Percentiles rank a stretch among this genome's conserved stretches.
Evolutionary conservation across 2,113 vertebrate species (phyloP).

Genomic region (Poeciliopsis occidentalis): DNA sequence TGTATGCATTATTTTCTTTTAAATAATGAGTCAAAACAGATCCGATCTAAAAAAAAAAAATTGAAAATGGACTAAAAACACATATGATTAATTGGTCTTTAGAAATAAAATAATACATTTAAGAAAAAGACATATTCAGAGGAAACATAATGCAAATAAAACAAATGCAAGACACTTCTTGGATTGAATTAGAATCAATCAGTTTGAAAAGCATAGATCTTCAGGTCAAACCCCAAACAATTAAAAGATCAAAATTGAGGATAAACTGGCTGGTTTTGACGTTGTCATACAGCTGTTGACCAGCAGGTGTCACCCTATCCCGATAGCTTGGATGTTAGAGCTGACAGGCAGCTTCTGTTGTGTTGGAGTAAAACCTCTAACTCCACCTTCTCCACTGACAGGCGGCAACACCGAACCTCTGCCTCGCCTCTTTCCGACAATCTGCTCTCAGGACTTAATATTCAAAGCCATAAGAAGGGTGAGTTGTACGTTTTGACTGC

Average conservation of each 20-base stretch:
- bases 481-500: constrained; percentile 30
- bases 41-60: no score
- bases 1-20: no score
- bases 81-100: no score
- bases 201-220: background rate
- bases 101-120: no score
- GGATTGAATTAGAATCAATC: no score
- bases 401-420: constrained; percentile 60
- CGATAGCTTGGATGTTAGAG: background rate
- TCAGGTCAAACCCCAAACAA: background rate
- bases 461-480: constrained; percentile 40
- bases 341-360: constrained; percentile 39
- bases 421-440: constrained; percentile 58
- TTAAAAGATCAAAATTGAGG: background rate
- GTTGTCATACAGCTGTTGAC: constrained; percentile 24
- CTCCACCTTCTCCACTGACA: constrained; percentile 68
- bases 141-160: no score
- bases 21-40: no score
- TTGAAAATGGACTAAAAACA: no score
- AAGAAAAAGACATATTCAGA: no score
- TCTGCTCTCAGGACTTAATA: constrained; percentile 35
- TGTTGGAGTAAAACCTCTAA: constrained; percentile 64
- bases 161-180: no score
- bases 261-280: background rate
- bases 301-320: constrained; percentile 55